Conservation (phyloP, 1,140 invertebrate species). For the Drosophila kohkoa region DNA sequence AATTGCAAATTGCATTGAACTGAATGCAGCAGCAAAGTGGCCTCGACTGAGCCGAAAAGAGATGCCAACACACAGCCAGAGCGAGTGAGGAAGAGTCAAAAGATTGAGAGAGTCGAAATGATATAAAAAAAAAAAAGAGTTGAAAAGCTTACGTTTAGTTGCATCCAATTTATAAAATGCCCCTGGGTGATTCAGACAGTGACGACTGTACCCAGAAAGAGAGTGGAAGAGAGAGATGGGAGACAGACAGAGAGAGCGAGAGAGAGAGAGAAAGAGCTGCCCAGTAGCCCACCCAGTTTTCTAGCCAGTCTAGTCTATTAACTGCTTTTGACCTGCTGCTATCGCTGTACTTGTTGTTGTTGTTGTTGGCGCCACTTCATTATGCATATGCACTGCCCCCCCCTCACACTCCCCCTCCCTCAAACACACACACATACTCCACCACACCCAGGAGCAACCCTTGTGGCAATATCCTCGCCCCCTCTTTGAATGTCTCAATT, state of each 20-base stretch:
- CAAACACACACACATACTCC: not conserved
- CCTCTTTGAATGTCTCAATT: conserved; percentile 51
- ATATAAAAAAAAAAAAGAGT: conserved; percentile 9
- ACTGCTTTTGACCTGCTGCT: conserved; percentile 27
- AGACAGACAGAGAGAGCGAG: not conserved
- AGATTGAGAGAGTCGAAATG: conserved; percentile 2
- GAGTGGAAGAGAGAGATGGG: not conserved
- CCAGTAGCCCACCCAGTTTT: conserved; percentile 27
- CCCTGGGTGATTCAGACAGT: conserved; percentile 24
- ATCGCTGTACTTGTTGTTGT: too few relatives aligned
- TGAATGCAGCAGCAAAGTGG: conserved; percentile 32
- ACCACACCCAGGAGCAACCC: not conserved
- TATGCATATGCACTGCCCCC: conserved; percentile 28
- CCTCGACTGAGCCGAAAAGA: conserved; percentile 15
- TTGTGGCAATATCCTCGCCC: too few relatives aligned
- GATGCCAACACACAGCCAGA: too few relatives aligned
- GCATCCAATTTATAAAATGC: conserved; percentile 51
- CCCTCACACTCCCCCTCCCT: conserved; percentile 7
- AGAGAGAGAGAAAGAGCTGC: not conserved
- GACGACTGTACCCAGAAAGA: conserved; percentile 46
- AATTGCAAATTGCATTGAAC: conserved; percentile 63
- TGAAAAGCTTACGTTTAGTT: conserved; percentile 28
- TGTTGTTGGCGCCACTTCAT: conserved; percentile 27
- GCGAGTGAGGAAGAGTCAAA: not conserved
- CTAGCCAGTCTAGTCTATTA: conserved; percentile 32